Evolutionary conservation across 64 coral and sea anemone species (phyloP), one percentile per base, ranked within the genome.

Genomic region (Catalaphyllia jardinei): DNA sequence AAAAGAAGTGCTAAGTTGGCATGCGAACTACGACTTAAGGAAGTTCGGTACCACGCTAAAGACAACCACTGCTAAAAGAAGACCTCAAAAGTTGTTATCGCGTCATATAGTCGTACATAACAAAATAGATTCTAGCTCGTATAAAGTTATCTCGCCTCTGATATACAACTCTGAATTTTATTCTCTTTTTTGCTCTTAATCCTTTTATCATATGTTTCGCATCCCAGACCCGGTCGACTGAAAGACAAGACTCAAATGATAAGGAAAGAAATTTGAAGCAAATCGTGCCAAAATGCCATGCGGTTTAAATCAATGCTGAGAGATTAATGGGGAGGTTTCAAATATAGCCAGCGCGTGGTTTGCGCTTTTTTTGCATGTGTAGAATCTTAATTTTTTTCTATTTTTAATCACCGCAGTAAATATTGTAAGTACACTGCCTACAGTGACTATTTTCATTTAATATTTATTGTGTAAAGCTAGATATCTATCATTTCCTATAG

Each of bases 121-220:
- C 65, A 69, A 69, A 69, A 69, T 22, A 69, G n/a, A 69, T 29
- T 29, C 22, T 69, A 9, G 65, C 10, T 69, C 11, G 4, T 22
- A 69, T 69, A 69, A 27, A 69, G 10, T 69, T 2, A 69, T 69
- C 24, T n/a, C n/a, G 27, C 29, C 25, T 0, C 65, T n/a, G 22
- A 22, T 10, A 27, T 27, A 27, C 65, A 69, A 16, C 54, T 57
- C 12, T 60, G 28, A 59, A 83, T 65, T n/a, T 18, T 2, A 38
- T 35, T 35, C 12, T 83, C 4, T 65, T 19, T 10, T 1, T 71
- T 25, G 2, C 6, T 19, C 1, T 49, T 27, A 85, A 85, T 35
- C 62, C 10, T 31, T 71, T 85, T 85, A 85, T 85, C 81, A 69
- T 33, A 85, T 85, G 63, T 85, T 33, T 51, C 51, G 10, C 11